Evolutionary conservation across 2,113 vertebrate genomes (phyloP).

Genomic region (Calidris pygmaea): DNA sequence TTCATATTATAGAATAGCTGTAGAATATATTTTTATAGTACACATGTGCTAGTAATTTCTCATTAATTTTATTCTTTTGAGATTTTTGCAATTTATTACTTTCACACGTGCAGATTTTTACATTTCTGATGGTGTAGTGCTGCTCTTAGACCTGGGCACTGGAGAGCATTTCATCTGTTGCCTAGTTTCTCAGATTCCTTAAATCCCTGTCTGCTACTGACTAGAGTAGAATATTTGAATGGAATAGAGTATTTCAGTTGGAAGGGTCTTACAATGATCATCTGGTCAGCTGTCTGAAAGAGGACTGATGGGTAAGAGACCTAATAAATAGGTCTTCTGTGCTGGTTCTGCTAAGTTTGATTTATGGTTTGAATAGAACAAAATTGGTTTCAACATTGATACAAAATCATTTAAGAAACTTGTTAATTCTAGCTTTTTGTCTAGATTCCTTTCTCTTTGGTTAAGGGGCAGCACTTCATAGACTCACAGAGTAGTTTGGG

Average conservation of each 20-base stretch:
- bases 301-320: background rate
- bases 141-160: background rate
- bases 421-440: background rate
- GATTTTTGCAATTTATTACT: background rate
- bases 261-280: background rate
- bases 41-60: background rate
- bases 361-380: background rate
- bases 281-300: background rate
- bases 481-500: background rate
- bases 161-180: background rate
- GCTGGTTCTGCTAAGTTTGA: background rate
- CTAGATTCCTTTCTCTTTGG: background rate
- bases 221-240: background rate
- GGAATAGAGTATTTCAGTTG: background rate
- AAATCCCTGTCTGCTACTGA: background rate
- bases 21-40: no score
- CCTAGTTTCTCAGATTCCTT: background rate
- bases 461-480: background rate
- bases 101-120: background rate
- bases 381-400: background rate
- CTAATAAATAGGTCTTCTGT: background rate
- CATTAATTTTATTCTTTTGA: background rate
- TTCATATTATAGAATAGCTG: background rate
- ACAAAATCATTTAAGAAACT: background rate
- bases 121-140: background rate